A percentile compares a stretch with the other conserved stretches of the same genome.
Evolutionary conservation across 2,113 vertebrate species (phyloP).

Genomic region (Eurystomus gularis): DNA sequence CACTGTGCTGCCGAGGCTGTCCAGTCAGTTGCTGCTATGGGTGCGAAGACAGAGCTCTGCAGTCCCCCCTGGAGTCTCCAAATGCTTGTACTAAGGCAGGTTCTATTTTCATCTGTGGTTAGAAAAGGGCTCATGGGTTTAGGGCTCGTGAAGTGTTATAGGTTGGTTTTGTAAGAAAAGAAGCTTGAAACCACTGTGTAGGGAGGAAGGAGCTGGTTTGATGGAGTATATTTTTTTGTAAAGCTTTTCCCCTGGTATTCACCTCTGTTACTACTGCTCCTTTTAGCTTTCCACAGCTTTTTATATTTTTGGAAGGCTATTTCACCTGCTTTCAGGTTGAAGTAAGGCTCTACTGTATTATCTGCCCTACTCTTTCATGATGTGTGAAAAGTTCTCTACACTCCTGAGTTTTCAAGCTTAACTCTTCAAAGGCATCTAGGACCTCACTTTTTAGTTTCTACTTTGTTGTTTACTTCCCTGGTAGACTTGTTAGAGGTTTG

Average conservation of each 20-base stretch:
- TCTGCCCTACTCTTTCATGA: not conserved
- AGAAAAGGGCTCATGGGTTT: not conserved
- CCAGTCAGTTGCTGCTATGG: not conserved
- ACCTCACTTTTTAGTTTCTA: not conserved
- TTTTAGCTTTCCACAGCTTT: not conserved
- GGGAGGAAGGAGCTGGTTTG: not conserved
- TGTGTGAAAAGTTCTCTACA: not conserved
- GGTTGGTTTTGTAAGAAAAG: not conserved
- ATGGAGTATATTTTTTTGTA: not conserved
- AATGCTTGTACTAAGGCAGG: not conserved
- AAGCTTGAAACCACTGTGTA: not conserved
- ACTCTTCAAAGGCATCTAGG: not conserved
- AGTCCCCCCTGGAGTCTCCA: not conserved
- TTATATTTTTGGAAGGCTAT: not conserved
- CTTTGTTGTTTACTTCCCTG: not conserved
- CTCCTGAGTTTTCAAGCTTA: not conserved
- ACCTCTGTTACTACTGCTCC: not conserved
- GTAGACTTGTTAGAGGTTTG: not conserved
- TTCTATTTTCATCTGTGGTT: not conserved
- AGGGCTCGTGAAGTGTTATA: not conserved
- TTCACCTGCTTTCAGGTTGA: not conserved
- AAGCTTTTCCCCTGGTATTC: not conserved
- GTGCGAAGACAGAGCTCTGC: not conserved
- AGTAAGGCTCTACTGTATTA: not conserved
- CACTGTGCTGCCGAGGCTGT: accelerated